Evolutionary conservation across 2,113 vertebrate genomes (phyloP).

Genomic region (Columba livia): DNA sequence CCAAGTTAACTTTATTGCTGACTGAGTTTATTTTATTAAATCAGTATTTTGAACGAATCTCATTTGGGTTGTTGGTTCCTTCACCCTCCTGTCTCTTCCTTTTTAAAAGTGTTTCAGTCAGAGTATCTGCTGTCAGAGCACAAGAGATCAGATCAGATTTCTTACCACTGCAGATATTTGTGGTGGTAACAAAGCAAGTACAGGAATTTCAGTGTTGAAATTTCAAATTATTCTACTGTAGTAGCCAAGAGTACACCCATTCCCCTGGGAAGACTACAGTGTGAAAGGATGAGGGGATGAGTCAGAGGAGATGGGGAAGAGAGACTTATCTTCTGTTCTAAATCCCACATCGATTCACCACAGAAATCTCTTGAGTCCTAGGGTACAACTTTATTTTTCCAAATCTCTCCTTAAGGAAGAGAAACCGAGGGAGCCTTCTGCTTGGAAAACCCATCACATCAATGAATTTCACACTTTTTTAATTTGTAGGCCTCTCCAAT

Average conservation of each 20-base stretch:
- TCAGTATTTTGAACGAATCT: neutral
- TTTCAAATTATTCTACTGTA: neutral
- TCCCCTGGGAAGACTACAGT: neutral
- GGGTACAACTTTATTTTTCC: neutral
- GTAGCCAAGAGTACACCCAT: neutral
- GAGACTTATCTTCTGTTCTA: neutral
- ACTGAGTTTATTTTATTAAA: constrained; percentile 30
- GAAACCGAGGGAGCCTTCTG: neutral
- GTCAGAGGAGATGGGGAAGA: neutral
- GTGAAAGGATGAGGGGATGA: neutral
- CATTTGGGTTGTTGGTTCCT: neutral
- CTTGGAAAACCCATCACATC: neutral
- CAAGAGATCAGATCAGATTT: neutral
- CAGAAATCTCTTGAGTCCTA: neutral
- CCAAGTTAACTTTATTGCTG: constrained; percentile 9
- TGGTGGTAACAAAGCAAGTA: neutral
- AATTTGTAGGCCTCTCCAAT: neutral
- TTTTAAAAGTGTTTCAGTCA: neutral
- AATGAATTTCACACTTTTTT: neutral
- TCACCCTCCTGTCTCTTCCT: neutral
- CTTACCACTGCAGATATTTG: neutral
- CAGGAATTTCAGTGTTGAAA: constrained; percentile 8
- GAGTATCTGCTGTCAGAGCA: neutral
- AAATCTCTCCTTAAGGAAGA: neutral
- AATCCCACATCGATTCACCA: neutral